Conservation (phyloP, 2,888 invertebrate genomes). For the Trissoscelio sp. region DNA sequence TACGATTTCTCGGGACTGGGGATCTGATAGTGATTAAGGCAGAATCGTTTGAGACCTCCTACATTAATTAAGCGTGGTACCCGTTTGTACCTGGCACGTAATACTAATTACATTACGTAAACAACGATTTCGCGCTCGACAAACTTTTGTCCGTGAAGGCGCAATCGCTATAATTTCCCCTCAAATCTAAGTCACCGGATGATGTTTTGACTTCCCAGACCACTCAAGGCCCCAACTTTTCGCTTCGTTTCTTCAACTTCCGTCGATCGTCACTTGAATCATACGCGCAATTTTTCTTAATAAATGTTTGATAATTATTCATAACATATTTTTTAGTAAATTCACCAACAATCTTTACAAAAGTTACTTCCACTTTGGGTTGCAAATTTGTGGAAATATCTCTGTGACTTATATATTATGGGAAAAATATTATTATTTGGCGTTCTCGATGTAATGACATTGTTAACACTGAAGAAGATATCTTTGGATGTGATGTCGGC, state of each 20-base stretch:
- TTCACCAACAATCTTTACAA: no score
- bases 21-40: slow-evolving; percentile 64
- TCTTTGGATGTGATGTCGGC: no score
- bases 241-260: slow-evolving; percentile 64
- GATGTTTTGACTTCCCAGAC: slow-evolving; percentile 63
- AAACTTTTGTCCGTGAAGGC: slow-evolving; percentile 69
- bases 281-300: no score
- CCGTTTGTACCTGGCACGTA: slow-evolving; percentile 69
- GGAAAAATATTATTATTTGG: no score
- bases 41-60: slow-evolving; percentile 56
- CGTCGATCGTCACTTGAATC: slow-evolving; percentile 47
- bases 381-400: no score
- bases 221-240: slow-evolving; percentile 60
- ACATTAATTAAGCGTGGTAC: slow-evolving; percentile 67
- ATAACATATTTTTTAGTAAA: no score
- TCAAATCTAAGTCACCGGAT: slow-evolving; percentile 67
- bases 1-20: slow-evolving; percentile 56
- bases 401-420: no score
- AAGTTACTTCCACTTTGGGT: no score
- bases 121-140: slow-evolving; percentile 68
- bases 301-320: no score
- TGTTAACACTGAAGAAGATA: no score
- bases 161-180: slow-evolving; percentile 67
- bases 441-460: no score
- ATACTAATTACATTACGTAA: slow-evolving; percentile 68